phyloP scores from a whole-genome alignment of 2,888 invertebrate genomes.

The Melangyna quadrimaculata region DNA sequence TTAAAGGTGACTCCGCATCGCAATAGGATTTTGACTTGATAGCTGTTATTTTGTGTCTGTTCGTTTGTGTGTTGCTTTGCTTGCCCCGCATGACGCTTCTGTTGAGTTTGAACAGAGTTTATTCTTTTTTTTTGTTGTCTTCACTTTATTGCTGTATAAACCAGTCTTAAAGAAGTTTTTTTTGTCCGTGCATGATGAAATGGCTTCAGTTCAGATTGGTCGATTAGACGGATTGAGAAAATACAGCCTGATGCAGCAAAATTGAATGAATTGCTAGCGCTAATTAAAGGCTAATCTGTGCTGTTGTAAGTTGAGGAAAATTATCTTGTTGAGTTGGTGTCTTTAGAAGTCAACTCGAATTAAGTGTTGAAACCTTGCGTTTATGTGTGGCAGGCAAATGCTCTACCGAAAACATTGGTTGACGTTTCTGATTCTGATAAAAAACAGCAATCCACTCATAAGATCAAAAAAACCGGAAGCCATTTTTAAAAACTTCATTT shows the following conservation, averaged over 20 bases:
- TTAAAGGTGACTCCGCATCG: constrained; percentile 44
- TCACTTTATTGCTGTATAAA: constrained; percentile 37
- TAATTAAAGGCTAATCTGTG: constrained; percentile 35
- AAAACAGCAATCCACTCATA: too few relatives aligned
- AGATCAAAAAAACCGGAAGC: too few relatives aligned
- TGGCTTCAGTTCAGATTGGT: constrained; percentile 15
- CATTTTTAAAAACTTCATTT: too few relatives aligned
- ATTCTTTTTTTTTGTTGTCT: constrained; percentile 21
- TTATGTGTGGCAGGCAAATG: not conserved
- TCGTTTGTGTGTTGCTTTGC: constrained; percentile 13
- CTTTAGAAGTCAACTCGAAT: constrained; percentile 16
- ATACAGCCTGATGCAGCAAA: not conserved
- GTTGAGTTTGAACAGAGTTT: constrained; percentile 8
- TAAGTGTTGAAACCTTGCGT: not conserved
- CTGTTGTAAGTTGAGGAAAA: constrained; percentile 19
- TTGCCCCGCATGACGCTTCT: constrained; percentile 31
- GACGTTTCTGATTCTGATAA: not conserved
- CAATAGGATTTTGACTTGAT: constrained; percentile 42
- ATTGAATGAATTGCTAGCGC: constrained; percentile 38
- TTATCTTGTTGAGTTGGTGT: constrained; percentile 17
- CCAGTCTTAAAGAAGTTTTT: not conserved
- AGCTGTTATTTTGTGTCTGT: constrained; percentile 19
- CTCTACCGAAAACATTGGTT: not conserved
- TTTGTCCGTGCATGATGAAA: constrained; percentile 38
- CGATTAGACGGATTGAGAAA: constrained; percentile 10